phyloP scores from a whole-genome alignment of 2,888 invertebrate genomes.

The Drosophila greeni region DNA sequence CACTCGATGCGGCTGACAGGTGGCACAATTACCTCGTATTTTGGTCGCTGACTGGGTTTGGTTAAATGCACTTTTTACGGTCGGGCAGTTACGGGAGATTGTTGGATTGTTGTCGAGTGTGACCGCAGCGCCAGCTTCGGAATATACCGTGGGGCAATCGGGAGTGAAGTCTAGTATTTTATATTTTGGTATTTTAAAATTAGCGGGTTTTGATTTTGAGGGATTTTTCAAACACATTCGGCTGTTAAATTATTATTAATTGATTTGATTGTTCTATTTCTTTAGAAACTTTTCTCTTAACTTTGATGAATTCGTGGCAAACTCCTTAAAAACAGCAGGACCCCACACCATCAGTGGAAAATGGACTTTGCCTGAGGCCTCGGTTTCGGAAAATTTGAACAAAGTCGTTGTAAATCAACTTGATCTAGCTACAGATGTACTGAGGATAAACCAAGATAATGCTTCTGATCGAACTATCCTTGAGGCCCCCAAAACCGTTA shows the following conservation, averaged over 20 bases:
- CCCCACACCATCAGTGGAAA: constrained; percentile 78
- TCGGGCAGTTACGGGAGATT: constrained; percentile 40
- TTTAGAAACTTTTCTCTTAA: constrained; percentile 64
- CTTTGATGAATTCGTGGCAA: constrained; percentile 78
- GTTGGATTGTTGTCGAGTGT: constrained; percentile 10
- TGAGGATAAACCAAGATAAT: constrained; percentile 71
- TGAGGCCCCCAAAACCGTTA: constrained; percentile 39
- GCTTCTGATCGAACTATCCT: constrained; percentile 68
- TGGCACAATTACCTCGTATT: constrained; percentile 30
- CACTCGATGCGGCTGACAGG: constrained; percentile 21
- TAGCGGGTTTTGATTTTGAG: not conserved
- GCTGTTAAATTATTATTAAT: too few relatives aligned
- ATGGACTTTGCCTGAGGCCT: constrained; percentile 69
- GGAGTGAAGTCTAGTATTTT: not conserved
- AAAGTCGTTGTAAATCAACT: constrained; percentile 80
- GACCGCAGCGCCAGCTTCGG: not conserved
- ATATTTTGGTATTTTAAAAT: not conserved
- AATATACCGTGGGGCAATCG: not conserved
- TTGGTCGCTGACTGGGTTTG: constrained; percentile 32
- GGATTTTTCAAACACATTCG: not conserved
- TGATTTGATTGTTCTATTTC: not conserved
- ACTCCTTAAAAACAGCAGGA: constrained; percentile 78
- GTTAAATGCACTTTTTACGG: constrained; percentile 70
- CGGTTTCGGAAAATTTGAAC: constrained; percentile 71
- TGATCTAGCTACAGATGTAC: constrained; percentile 80